These are phyloP conservation scores for Rallus crepitans DNA, from an alignment of 2,797 vertebrate species.

Conservation along the genomic window DNA sequence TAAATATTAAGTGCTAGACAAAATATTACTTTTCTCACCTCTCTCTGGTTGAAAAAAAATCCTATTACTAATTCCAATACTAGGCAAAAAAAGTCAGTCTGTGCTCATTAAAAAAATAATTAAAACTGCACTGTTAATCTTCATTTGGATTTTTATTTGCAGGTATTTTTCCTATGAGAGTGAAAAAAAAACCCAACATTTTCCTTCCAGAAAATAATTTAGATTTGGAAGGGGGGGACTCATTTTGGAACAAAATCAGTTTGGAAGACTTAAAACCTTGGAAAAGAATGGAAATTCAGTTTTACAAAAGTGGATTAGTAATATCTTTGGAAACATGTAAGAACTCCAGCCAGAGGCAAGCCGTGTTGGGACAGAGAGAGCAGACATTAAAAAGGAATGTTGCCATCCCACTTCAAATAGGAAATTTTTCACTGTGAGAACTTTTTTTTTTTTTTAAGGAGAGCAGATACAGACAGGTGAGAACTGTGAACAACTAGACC, in stretches of 20 bases:
- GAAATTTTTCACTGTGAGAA: neutral
- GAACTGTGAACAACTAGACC: neutral
- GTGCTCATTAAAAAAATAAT: neutral
- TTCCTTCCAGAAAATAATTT: neutral
- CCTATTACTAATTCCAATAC: neutral
- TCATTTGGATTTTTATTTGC: neutral
- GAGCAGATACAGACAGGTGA: neutral
- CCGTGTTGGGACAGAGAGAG: neutral
- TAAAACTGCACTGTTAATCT: neutral
- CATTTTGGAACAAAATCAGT: neutral
- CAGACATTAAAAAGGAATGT: conserved; percentile 7
- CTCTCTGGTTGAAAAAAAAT: neutral
- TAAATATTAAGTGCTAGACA: neutral
- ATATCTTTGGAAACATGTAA: conserved; percentile 1
- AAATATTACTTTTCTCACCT: neutral
- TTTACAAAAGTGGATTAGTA: neutral
- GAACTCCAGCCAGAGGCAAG: conserved; percentile 39
- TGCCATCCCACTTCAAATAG: conserved; percentile 38
- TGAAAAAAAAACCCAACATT: neutral
- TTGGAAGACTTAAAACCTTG: neutral
- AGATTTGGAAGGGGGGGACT: neutral
- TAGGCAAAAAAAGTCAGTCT: neutral
- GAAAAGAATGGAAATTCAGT: no score
- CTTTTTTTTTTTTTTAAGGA: neutral
- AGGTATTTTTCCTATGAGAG: neutral